Percentiles rank a stretch among this genome's conserved stretches.
Evolutionary conservation across 2,797 vertebrate genomes (phyloP).

Genomic region (Liparis tanakae): DNA sequence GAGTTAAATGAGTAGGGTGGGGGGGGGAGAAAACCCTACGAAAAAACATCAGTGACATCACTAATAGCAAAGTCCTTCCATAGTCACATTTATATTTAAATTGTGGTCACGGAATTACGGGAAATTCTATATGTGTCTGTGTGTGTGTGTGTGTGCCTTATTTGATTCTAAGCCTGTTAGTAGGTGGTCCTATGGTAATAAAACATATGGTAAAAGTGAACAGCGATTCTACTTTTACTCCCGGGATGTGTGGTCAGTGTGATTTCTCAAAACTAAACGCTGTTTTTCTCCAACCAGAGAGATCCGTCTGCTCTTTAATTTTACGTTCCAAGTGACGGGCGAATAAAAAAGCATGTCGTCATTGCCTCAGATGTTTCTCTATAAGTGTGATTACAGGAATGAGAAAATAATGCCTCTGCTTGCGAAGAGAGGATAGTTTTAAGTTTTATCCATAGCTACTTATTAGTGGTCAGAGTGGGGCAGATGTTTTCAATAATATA

Average conservation of each 20-base stretch:
- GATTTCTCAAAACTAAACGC: conserved; percentile 65
- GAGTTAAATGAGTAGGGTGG: conserved; percentile 63
- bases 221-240: conserved; percentile 70
- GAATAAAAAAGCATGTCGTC: conserved; percentile 73
- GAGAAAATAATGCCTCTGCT: conserved; percentile 82
- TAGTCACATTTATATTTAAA: conserved; percentile 76
- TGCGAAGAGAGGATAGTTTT: conserved; percentile 75
- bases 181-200: conserved; percentile 80
- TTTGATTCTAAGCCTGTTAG: conserved; percentile 72
- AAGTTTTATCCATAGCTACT: conserved; percentile 82
- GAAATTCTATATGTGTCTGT: conserved; percentile 65
- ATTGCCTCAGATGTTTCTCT: conserved; percentile 74
- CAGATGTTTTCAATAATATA: conserved; percentile 86
- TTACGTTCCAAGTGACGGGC: conserved; percentile 71
- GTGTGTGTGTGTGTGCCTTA: conserved; percentile 51
- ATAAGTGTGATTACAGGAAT: conserved; percentile 80
- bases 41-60: conserved; percentile 78
- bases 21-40: conserved; percentile 67
- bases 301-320: conserved; percentile 79
- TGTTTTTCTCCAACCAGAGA: conserved; percentile 56
- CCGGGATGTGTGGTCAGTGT: conserved; percentile 74
- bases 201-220: conserved; percentile 71
- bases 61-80: conserved; percentile 62
- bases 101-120: conserved; percentile 69
- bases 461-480: conserved; percentile 83